Evolutionary conservation across 1,140 invertebrate species (phyloP), one percentile per base, ranked within the genome.

Genomic region (Sesamia nonagrioides): DNA sequence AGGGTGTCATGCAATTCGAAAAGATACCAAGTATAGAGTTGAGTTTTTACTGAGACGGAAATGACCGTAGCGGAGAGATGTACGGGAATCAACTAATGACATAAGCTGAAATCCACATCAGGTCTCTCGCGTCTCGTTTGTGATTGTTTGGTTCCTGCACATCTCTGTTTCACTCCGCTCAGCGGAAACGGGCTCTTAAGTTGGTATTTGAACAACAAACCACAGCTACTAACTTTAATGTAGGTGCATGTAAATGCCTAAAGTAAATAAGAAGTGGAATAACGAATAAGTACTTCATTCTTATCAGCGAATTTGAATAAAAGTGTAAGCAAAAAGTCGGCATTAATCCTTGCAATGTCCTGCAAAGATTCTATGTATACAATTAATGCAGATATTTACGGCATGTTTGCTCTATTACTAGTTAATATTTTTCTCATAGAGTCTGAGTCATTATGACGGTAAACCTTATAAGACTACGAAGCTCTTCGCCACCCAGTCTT

Each of bases 361-460:
- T 15, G 18, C 35, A 15, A 50, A 73, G 18, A 54, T 60, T 66
- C 37, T 18, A 21, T n/a, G 37, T 17, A 18, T 73, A 45, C 18
- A 73, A n/a, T 58, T 8, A 3, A n/a, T 3, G 1, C 17, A 48
- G 42, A 3, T 37, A 50, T 68, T 17, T 33, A 54, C 15, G 21
- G 50, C 17, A 71, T 52, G 17, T n/a, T 37, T 37, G n/a, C 35
- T 63, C 61, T 72, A 72, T 56, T 18, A 72, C 21, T 54, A 33
- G 45, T 72, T 72, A 17, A 54, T 72, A 73, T 73, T 18, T 73
- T 42, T 61, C 40, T 61, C 73, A 63, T 60, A 50, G 56, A 15
- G 42, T 33, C 56, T 75, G 73, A 75, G 11, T 75, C 73, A 75
- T 63, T n/a, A 21, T 50, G 40, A 75, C n/a, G n/a, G n/a, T 63